Base-by-base conservation (phyloP, 2,888 invertebrate species). In the Willowsia nigromaculata region DNA sequence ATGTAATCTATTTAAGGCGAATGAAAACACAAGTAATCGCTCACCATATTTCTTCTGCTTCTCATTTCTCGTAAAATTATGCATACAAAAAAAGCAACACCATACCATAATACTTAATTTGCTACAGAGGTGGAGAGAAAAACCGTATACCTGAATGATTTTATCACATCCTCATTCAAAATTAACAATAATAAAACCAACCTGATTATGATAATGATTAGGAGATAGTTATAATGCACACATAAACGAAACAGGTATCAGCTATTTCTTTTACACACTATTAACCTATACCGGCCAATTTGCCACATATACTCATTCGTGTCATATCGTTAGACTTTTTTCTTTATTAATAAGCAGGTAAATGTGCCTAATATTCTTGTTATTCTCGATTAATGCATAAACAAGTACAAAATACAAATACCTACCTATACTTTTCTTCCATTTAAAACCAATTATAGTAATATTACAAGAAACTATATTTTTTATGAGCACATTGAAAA, bases 111-210 rank as follows among this genome's bases (percentile, higher is more conserved):
- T 59, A 56, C 11, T 18, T 56, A 53, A 5, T 27, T 25, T 59
- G 27, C 25, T 9, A 37, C 15, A 37, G 15, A 15, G 68, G 18
- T n/a, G 37, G 37, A 68, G 30, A 68, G 37, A 68, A 68, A 68
- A 33, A 27, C 30, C 6, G 37, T 68, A 30, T 37, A 68, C 9
- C 33, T 37, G 65, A 65, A 65, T 65, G 65, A 13, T 53, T 30
- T 78, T 53, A 78, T 78, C 78, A 53, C 53, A 30, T 30, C 68
- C 82, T 82, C 50, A 82, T 82, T 82, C 65, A 82, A 71, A 82
- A 82, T 65, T 82, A 82, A 68, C 82, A 82, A 82, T 82, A 71
- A 40, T 71, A 82, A 82, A 82, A 82, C 82, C 82, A 82, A 47
- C 65, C 68, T 47, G 27, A 68, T 62, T 82, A 82, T 47, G 82